phyloP scores from a whole-genome alignment of 2,797 vertebrate genomes.

The Sciurus carolinensis region DNA sequence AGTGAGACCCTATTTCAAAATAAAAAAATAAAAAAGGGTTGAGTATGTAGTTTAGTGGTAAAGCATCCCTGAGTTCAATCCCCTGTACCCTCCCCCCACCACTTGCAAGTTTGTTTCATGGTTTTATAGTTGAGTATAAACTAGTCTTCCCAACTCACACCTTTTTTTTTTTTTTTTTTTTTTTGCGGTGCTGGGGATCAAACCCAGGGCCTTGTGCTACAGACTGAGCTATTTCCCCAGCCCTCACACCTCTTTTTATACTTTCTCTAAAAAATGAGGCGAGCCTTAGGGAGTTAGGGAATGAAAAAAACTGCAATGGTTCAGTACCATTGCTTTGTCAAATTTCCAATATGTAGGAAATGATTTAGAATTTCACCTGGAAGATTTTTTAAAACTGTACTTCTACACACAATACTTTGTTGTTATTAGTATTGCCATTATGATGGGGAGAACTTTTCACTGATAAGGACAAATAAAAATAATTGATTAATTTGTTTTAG shows the following conservation, averaged over 20 bases:
- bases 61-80: too few species aligned
- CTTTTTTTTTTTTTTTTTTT: neutral
- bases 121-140: conserved; percentile 28
- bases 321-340: neutral
- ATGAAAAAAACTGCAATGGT: neutral
- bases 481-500: conserved; percentile 1
- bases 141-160: neutral
- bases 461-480: conserved; percentile 12
- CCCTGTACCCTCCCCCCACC: too few species aligned
- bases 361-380: conserved; percentile 55
- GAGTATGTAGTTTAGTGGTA: too few species aligned
- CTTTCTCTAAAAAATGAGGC: neutral
- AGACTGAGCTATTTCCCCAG: too few species aligned
- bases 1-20: too few species aligned
- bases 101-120: neutral
- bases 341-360: neutral
- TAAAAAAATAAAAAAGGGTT: too few species aligned
- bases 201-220: too few species aligned
- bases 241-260: neutral
- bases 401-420: conserved; percentile 28
- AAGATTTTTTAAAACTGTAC: conserved; percentile 37
- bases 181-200: too few species aligned
- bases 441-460: neutral
- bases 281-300: neutral
- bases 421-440: neutral